phyloP scores from a whole-genome alignment of 30 jellyfish, hydroid and myxozoan genomes.

The Aurelia aurita complex sp. Pacific region DNA sequence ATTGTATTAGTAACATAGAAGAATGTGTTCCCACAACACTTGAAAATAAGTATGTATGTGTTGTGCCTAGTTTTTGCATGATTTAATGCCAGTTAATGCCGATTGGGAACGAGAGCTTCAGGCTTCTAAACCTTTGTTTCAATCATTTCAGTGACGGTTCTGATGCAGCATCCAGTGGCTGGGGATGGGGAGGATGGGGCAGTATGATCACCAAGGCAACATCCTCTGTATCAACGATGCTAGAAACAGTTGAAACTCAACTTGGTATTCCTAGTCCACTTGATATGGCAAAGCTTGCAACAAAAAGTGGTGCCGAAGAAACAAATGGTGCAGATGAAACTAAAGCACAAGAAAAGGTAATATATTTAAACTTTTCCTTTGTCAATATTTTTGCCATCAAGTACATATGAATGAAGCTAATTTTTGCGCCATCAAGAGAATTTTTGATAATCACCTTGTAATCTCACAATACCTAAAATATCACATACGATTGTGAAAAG shows the following conservation, averaged over 20 bases:
- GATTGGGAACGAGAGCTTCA: too few species aligned
- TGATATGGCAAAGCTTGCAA: conserved; percentile 69
- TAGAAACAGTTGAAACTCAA: conserved; percentile 84
- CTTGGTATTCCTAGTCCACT: conserved; percentile 97
- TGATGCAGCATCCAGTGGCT: conserved; percentile 39
- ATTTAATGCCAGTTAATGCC: too few species aligned
- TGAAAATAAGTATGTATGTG: too few species aligned
- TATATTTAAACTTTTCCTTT: background rate
- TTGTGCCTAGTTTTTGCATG: too few species aligned
- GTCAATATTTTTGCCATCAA: too few species aligned
- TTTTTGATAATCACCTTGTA: too few species aligned
- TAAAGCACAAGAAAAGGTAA: background rate
- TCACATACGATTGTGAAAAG: too few species aligned
- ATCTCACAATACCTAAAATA: too few species aligned
- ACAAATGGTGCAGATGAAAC: background rate
- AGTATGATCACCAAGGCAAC: conserved; percentile 81
- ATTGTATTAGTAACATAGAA: too few species aligned
- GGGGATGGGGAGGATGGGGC: conserved; percentile 99
- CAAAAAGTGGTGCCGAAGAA: conserved; percentile 22
- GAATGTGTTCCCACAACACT: too few species aligned
- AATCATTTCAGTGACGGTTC: conserved; percentile 15
- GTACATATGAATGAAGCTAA: too few species aligned
- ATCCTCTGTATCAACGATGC: conserved; percentile 74
- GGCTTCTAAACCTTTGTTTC: background rate
- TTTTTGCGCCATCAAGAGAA: too few species aligned